These are phyloP conservation scores for Pristiophorus japonicus DNA, from an alignment of 2,113 vertebrate species.

Conservation along the genomic window DNA sequence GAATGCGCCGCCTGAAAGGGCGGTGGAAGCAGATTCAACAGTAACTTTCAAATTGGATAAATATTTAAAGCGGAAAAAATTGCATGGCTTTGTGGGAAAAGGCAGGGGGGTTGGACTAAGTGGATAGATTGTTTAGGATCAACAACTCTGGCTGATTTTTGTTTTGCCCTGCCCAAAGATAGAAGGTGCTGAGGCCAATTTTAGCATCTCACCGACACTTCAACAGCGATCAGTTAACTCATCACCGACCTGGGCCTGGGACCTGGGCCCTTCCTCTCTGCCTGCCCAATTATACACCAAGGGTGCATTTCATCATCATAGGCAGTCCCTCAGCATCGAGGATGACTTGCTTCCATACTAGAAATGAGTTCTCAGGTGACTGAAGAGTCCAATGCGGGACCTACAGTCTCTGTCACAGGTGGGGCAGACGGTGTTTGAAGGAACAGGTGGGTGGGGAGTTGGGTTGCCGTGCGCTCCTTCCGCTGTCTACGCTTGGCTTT, in stretches of 20 bases:
- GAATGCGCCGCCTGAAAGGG: not conserved
- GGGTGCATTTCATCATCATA: too few relatives aligned
- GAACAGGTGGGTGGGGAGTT: too few relatives aligned
- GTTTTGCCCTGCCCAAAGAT: not conserved
- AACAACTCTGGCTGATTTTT: not conserved
- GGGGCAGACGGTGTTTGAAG: too few relatives aligned
- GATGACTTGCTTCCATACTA: too few relatives aligned
- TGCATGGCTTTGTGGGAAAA: too few relatives aligned
- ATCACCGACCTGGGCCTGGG: not conserved
- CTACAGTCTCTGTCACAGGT: too few relatives aligned
- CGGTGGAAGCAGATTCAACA: not conserved
- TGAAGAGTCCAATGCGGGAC: too few relatives aligned
- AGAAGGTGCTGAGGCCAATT: not conserved
- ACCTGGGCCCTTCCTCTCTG: not conserved
- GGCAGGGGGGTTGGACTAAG: not conserved
- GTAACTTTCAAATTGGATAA: not conserved
- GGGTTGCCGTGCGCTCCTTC: too few relatives aligned
- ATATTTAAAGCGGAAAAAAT: not conserved
- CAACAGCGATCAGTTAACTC: not conserved
- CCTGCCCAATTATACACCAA: not conserved
- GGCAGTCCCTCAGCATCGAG: too few relatives aligned
- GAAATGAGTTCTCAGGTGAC: too few relatives aligned
- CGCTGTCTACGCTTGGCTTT: too few relatives aligned
- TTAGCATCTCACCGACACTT: not conserved
- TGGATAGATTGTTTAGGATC: not conserved